A percentile compares a stretch with the other conserved stretches of the same genome.
phyloP scores from a whole-genome alignment of 2,888 invertebrate genomes.

The Chrysotoxum bicinctum region DNA sequence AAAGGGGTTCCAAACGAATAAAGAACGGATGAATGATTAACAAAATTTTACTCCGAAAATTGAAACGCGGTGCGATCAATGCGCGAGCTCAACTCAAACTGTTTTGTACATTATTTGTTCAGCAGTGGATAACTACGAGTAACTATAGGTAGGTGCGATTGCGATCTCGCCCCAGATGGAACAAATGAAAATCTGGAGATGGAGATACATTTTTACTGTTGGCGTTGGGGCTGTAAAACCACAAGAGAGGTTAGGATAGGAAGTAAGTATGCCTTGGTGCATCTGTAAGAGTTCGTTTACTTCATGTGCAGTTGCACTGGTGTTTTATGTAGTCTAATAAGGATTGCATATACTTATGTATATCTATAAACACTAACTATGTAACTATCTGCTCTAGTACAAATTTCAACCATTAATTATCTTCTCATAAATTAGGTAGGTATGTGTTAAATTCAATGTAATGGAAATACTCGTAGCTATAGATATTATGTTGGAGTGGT shows the following conservation, averaged over 20 bases:
- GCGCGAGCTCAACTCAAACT: constrained; percentile 53
- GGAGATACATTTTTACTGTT: constrained; percentile 3
- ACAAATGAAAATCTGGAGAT: constrained; percentile 22
- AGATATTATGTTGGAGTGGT: not conserved
- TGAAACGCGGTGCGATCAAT: constrained; percentile 27
- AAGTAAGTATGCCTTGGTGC: constrained; percentile 1
- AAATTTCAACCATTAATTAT: not conserved
- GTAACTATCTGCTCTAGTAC: not conserved
- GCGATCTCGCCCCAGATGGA: constrained; percentile 27
- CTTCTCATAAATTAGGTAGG: not conserved
- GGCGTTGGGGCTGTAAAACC: constrained; percentile 8
- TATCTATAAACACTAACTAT: not conserved
- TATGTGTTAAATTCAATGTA: not conserved
- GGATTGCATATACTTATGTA: not conserved
- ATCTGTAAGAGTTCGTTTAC: constrained; percentile 37
- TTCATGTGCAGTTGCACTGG: constrained; percentile 5
- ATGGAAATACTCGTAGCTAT: not conserved
- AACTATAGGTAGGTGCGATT: constrained; percentile 23
- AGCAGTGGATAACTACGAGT: constrained; percentile 46
- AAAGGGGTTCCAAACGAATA: constrained; percentile 34
- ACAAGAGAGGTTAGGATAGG: constrained; percentile 1
- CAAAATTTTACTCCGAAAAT: constrained; percentile 21
- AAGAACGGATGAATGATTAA: not conserved
- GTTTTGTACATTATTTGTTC: constrained; percentile 33
- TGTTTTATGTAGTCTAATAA: not conserved